phyloP scores from a whole-genome alignment of 2,888 invertebrate genomes.

The Drosophila phalerata region DNA sequence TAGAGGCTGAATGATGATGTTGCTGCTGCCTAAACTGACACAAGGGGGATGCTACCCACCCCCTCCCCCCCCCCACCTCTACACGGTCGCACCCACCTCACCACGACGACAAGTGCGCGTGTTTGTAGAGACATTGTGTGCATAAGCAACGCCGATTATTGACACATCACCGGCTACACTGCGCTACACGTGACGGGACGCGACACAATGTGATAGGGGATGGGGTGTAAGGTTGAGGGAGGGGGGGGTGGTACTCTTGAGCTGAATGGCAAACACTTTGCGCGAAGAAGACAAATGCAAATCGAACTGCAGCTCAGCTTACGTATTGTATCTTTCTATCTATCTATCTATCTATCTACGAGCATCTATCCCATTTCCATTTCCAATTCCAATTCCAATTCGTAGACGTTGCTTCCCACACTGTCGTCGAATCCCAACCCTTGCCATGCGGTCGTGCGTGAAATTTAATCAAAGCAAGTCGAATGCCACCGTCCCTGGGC shows the following conservation, averaged over 20 bases:
- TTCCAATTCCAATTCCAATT: constrained; percentile 20
- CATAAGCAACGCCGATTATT: constrained; percentile 76
- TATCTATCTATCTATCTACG: constrained; percentile 5
- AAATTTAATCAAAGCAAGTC: constrained; percentile 77
- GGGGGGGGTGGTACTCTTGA: constrained; percentile 27
- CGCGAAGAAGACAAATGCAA: constrained; percentile 64
- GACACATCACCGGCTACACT: constrained; percentile 68
- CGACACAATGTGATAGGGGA: background rate
- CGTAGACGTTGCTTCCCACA: constrained; percentile 23
- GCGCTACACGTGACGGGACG: constrained; percentile 27
- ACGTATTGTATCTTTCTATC: constrained; percentile 3
- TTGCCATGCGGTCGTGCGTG: constrained; percentile 74
- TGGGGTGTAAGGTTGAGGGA: background rate
- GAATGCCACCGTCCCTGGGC: constrained; percentile 24
- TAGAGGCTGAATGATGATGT: constrained; percentile 54
- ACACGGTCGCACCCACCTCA: background rate
- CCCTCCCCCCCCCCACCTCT: background rate
- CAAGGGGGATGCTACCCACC: background rate
- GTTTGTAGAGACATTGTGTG: constrained; percentile 74
- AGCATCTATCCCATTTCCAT: constrained; percentile 40
- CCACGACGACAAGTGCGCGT: constrained; percentile 70
- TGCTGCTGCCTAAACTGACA: constrained; percentile 29
- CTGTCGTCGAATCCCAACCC: constrained; percentile 34
- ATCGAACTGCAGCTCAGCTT: constrained; percentile 57
- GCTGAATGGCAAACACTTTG: constrained; percentile 44